Conservation (phyloP, 23 tunicate species). For the Trididemnum miniatum region DNA sequence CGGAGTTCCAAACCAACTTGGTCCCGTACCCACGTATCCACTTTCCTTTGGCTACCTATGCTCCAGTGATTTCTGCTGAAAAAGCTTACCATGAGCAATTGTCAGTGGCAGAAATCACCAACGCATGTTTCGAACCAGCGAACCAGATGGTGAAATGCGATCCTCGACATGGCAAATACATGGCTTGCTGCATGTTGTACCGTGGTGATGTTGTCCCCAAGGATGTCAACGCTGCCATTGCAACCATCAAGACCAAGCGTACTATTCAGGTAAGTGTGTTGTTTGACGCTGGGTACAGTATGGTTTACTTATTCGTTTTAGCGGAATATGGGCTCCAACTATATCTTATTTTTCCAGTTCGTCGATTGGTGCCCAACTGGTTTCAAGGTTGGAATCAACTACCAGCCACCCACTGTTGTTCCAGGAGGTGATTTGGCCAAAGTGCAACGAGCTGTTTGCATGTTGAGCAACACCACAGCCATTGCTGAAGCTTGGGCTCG, state of each 20-base stretch:
- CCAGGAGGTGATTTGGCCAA: constrained; percentile 96
- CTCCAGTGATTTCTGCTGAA: constrained; percentile 69
- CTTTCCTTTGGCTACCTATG: constrained; percentile 94
- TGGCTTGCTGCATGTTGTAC: constrained; percentile 98
- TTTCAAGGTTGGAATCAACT: constrained; percentile 98
- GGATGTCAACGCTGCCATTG: constrained; percentile 99
- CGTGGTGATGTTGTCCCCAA: constrained; percentile 99
- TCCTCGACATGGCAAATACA: constrained; percentile 89
- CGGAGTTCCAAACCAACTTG: constrained; percentile 99
- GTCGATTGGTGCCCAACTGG: constrained; percentile 98
- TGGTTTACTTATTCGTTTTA: not conserved
- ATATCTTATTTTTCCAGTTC: constrained; percentile 62
- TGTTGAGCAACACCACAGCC: constrained; percentile 97
- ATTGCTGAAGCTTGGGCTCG: constrained; percentile 98
- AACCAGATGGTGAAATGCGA: constrained; percentile 98
- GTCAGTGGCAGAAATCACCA: constrained; percentile 99
- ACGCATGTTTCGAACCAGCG: constrained; percentile 99
- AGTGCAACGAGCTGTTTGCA: constrained; percentile 95
- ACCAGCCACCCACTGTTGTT: constrained; percentile 95
- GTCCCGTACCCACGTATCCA: constrained; percentile 99
- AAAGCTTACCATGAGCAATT: constrained; percentile 98
- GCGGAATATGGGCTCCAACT: not conserved
- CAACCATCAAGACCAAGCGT: constrained; percentile 97
- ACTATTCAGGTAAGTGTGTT: constrained; percentile 89
- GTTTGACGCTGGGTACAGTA: too few relatives aligned